Conservation (phyloP, 1,140 invertebrate genomes). For the Drosophila sechellia region DNA sequence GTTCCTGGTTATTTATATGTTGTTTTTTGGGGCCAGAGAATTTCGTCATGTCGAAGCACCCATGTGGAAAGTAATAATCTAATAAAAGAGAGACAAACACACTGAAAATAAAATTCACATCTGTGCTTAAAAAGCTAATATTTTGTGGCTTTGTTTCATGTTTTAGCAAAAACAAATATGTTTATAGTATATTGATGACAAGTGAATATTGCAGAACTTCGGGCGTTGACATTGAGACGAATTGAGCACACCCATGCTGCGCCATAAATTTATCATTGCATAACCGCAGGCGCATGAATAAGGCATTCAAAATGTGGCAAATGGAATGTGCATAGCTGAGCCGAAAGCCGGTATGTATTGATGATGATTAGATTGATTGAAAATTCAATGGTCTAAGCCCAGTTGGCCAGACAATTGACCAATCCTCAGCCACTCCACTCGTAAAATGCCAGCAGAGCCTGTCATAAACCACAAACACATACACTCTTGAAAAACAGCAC, state of each 20-base stretch:
- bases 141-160: conserved; percentile 11
- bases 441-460: conserved; percentile 19
- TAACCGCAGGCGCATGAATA: conserved; percentile 31
- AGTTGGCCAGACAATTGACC: conserved; percentile 21
- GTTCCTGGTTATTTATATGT: conserved; percentile 41
- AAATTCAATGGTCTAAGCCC: conserved; percentile 26
- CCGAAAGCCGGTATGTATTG: conserved; percentile 5
- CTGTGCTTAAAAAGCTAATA: conserved; percentile 3
- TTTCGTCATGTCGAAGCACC: conserved; percentile 62
- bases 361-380: conserved; percentile 47
- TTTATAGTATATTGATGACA: conserved; percentile 4
- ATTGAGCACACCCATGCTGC: conserved; percentile 8
- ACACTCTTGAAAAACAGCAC: conserved; percentile 16
- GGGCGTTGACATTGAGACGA: conserved; percentile 7
- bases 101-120: conserved; percentile 23
- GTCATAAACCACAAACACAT: conserved; percentile 36
- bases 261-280: conserved; percentile 50
- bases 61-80: conserved; percentile 73
- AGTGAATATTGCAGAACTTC: conserved; percentile 5
- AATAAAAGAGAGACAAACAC: conserved; percentile 11
- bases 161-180: conserved; percentile 12
- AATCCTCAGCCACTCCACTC: conserved; percentile 3
- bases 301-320: conserved; percentile 39
- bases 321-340: neutral
- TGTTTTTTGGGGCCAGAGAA: conserved; percentile 54